Conservation (phyloP, 2,113 vertebrate genomes). For the Tetrao urogallus region DNA sequence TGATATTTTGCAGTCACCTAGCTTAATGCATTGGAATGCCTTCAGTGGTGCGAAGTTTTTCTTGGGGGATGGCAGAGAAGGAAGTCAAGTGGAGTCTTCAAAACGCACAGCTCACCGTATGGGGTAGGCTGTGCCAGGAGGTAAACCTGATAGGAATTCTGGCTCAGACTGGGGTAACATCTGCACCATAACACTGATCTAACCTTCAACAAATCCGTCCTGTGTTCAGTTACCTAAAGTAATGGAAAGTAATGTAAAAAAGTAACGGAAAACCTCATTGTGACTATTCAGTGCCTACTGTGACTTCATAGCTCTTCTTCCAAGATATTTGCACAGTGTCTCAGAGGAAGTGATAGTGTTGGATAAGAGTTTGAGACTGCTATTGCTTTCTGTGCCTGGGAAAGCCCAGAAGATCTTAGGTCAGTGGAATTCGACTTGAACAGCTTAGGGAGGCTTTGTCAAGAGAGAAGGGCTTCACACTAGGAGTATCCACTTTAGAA, state of each 20-base stretch:
- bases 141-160: neutral
- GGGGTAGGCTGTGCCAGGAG: neutral
- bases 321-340: neutral
- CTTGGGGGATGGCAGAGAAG: neutral
- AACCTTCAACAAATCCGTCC: neutral
- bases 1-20: slow-evolving; percentile 43
- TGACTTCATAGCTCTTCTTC: neutral
- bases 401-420: neutral
- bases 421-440: neutral
- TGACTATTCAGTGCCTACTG: neutral
- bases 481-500: rapidly evolving
- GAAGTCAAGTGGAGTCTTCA: slow-evolving; percentile 4
- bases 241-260: too few relatives aligned
- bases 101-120: neutral
- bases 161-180: neutral
- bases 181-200: rapidly evolving
- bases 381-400: neutral
- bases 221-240: neutral
- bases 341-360: rapidly evolving
- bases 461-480: neutral
- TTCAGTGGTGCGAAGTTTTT: neutral
- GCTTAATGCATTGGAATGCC: slow-evolving; percentile 56
- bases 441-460: neutral
- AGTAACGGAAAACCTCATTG: neutral
- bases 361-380: neutral